Evolutionary conservation across 2,113 vertebrate species (phyloP).

Genomic region (Chrysochloris asiatica): DNA sequence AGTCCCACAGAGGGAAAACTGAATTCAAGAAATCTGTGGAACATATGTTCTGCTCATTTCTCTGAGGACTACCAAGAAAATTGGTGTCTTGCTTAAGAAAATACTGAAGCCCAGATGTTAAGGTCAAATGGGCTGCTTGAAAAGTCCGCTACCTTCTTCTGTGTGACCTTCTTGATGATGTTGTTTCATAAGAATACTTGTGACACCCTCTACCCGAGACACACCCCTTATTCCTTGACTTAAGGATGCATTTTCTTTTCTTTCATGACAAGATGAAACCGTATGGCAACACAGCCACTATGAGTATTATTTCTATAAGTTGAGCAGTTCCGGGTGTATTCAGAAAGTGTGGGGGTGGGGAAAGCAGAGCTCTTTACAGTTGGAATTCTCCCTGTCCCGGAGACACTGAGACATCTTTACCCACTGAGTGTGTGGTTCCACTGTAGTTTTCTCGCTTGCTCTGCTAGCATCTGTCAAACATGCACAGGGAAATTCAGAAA

Average conservation of each 20-base stretch:
- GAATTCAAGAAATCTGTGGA: slow-evolving; percentile 71
- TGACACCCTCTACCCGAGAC: not conserved
- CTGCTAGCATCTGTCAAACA: slow-evolving; percentile 3
- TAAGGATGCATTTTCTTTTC: no score
- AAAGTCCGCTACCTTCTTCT: not conserved
- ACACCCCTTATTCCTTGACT: not conserved
- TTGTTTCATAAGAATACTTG: not conserved
- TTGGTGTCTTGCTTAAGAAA: not conserved
- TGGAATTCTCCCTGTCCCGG: not conserved
- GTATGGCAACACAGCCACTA: not conserved
- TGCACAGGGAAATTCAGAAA: not conserved
- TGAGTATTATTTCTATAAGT: not conserved
- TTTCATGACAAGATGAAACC: not conserved
- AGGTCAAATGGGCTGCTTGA: not conserved
- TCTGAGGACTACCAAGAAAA: not conserved
- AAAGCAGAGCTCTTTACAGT: not conserved
- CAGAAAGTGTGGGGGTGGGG: not conserved
- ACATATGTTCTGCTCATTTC: slow-evolving; percentile 55
- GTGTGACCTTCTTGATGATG: not conserved
- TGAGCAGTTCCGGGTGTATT: not conserved
- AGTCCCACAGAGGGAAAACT: not conserved
- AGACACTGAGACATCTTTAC: not conserved
- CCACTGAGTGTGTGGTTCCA: not conserved
- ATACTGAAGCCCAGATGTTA: not conserved
- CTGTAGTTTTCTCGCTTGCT: not conserved